Conservation (phyloP, 2,888 invertebrate species). For the Epistrophella euchroma region DNA sequence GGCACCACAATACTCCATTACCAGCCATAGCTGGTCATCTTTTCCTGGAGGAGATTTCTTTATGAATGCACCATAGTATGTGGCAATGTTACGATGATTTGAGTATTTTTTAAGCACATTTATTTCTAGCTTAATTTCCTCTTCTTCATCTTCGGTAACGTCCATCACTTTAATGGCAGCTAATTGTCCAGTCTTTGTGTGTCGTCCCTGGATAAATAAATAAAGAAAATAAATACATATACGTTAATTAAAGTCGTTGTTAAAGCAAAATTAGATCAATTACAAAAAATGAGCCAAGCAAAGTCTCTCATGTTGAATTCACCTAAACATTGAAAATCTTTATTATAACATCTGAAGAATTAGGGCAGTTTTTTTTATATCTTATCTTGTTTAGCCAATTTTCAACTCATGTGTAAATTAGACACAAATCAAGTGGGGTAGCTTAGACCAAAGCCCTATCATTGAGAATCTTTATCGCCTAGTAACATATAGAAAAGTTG, state of each 20-base stretch:
- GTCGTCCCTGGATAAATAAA: slow-evolving; percentile 92
- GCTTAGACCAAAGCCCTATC: neutral
- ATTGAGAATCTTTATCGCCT: neutral
- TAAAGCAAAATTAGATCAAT: neutral
- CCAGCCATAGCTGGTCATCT: slow-evolving; percentile 99
- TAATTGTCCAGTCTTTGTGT: slow-evolving; percentile 99
- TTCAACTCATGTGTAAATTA: neutral
- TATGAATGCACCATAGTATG: slow-evolving; percentile 99
- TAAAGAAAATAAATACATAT: neutral
- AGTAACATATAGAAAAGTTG: neutral
- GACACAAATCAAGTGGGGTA: neutral
- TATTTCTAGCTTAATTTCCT: slow-evolving; percentile 99
- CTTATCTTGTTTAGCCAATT: neutral
- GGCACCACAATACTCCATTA: slow-evolving; percentile 99
- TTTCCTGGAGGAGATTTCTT: slow-evolving; percentile 99
- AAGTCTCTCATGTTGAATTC: neutral
- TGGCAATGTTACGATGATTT: slow-evolving; percentile 99
- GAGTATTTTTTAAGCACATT: slow-evolving; percentile 99
- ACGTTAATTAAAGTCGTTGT: neutral
- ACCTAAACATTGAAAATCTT: neutral
- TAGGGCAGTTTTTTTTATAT: neutral
- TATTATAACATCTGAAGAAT: neutral
- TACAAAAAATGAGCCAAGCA: neutral
- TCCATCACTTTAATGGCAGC: slow-evolving; percentile 99
- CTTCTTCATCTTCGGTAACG: slow-evolving; percentile 99